Base-by-base conservation (phyloP, 2,113 vertebrate genomes). In the Coryphaenoides rupestris region DNA sequence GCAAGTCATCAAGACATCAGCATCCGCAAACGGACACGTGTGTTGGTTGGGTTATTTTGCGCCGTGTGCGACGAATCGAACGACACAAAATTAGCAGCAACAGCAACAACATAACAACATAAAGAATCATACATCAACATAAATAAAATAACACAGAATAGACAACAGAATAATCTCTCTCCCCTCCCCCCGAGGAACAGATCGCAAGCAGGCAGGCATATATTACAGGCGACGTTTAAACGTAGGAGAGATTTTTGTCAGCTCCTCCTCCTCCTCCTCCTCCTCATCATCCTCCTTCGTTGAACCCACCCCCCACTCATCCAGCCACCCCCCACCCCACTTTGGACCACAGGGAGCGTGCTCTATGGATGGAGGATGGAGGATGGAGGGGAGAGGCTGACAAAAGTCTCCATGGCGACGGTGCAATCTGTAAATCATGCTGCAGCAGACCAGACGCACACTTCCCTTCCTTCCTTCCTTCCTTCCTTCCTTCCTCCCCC, bases 361-460 rank as follows among this genome's bases (percentile, higher is more conserved):
- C 76, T 80, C n/a, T n/a, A n/a, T n/a, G n/a, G n/a, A n/a, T n/a
- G n/a, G n/a, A n/a, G n/a, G n/a, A n/a, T n/a, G n/a, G n/a, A n/a
- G 78, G 83, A 84, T 76, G 45, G 79, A 82, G 85, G 73, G 78
- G 72, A 78, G 78, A 55, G 77, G 80, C 77, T 88, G 88, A 91
- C 87, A 91, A 90, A 92, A 89, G 86, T 88, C 86, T 88, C 86
- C 87, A 89, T 88, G 87, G 87, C 67, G 86, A 89, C 86, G 79
- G 84, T 78, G 82, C 78, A 82, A 88, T 86, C 84, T 80, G 76
- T 83, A 87, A 86, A 88, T 87, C 89, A 91, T 90, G 87, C 88
- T 83, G 86, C 80, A 73, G 78, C 79, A 86, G 78, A 86, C 74
- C 72, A 79, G 82, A 83, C 87, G 84, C 80, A 76, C 78, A 78